Percentiles rank a stretch among this genome's conserved stretches.
These are phyloP conservation scores for Ennomos quercinarius DNA, from an alignment of 2,888 invertebrate genomes.

Conservation along the genomic window DNA sequence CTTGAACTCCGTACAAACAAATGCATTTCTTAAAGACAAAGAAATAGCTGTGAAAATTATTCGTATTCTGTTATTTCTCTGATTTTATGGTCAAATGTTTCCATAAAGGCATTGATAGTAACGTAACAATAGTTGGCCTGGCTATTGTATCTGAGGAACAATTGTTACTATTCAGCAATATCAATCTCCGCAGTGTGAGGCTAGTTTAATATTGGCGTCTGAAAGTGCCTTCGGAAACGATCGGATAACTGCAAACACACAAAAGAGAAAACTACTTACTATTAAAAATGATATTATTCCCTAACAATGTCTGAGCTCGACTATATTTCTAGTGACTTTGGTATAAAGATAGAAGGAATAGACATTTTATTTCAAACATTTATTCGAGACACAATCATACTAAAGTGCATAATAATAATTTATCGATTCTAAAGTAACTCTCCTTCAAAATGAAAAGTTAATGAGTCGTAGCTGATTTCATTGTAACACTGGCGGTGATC, in stretches of 20 bases:
- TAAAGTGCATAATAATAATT: constrained; percentile 46
- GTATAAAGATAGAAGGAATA: constrained; percentile 38
- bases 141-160: constrained; percentile 47
- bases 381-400: too few species aligned
- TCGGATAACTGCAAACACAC: constrained; percentile 46
- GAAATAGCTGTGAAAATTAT: neutral
- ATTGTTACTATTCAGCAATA: constrained; percentile 50
- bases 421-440: constrained; percentile 43
- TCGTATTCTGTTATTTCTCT: neutral
- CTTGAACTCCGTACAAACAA: constrained; percentile 2
- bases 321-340: constrained; percentile 42
- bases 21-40: constrained; percentile 3
- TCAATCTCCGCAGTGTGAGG: constrained; percentile 48
- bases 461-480: constrained; percentile 65
- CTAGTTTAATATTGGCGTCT: constrained; percentile 56
- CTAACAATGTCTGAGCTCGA: constrained; percentile 33
- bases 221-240: constrained; percentile 43
- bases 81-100: constrained; percentile 12
- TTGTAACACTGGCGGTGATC: constrained; percentile 53
- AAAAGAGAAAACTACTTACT: constrained; percentile 41
- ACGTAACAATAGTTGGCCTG: constrained; percentile 42
- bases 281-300: constrained; percentile 31
- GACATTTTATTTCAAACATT: too few species aligned
- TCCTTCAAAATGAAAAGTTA: constrained; percentile 62
- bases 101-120: constrained; percentile 21